Base-by-base conservation (phyloP, 1,140 invertebrate species). In the Idris sp. region DNA sequence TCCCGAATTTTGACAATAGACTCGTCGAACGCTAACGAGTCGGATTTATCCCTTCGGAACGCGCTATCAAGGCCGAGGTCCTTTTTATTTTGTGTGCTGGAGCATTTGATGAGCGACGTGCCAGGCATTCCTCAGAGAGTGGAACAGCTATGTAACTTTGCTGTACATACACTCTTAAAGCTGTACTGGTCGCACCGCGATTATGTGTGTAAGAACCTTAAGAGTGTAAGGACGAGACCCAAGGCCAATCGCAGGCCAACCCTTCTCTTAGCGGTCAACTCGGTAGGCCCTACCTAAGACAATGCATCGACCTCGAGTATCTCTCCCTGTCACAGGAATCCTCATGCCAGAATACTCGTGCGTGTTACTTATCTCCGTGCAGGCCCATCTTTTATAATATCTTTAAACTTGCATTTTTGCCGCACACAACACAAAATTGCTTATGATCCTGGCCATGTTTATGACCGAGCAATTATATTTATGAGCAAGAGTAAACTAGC, bases 51-150 rank as follows among this genome's bases (percentile, higher is more conserved):
- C n/a, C 11, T 59, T 59, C 31, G 56, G 16, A 40, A 49, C 41
- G 26, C 58, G 53, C 59, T 77, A 77, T 78, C 72, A 78, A 78
- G 76, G 76, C 59, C 76, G 64, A 76, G 76, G 76, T 61, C 73
- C 76, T n/a, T 78, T 77, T 78, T 78, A 78, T 78, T 76, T 78
- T 72, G 67, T 64, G n/a, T n/a, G n/a, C n/a, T n/a, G n/a, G 59
- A 69, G 72, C 67, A 62, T 75, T 78, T 76, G 76, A 78, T 68
- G 73, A 76, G 76, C 68, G 73, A 75, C 67, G 65, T 78, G 76
- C 76, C 68, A 69, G 15, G 73, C 67, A 78, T 78, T 78, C 76
- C 73, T 76, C 43, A 44, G n/a, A n/a, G n/a, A n/a, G 68, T 53
- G 62, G 68, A 69, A 76, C 68, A 46, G 62, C 76, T 65, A 73